These are phyloP conservation scores for Tragelaphus imberbis DNA, from an alignment of 2,113 vertebrate genomes.

Conservation along the genomic window DNA sequence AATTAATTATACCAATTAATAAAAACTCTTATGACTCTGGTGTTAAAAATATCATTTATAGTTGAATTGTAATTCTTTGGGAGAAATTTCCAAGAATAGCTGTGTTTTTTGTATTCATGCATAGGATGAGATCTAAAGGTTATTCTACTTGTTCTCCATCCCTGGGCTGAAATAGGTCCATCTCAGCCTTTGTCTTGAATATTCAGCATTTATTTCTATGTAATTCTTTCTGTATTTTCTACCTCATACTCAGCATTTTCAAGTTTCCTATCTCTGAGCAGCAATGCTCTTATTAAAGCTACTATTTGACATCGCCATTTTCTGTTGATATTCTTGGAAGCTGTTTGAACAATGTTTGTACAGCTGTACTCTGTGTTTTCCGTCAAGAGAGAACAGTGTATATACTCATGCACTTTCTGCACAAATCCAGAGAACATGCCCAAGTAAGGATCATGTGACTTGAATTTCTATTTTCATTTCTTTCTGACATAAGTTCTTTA, in stretches of 20 bases:
- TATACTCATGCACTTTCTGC: slow-evolving; percentile 19
- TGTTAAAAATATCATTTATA: neutral
- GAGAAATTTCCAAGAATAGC: neutral
- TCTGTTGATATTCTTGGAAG: slow-evolving; percentile 43
- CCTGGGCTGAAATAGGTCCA: neutral
- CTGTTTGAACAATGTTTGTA: slow-evolving; percentile 42
- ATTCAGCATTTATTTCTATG: neutral
- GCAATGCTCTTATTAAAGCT: slow-evolving; percentile 13
- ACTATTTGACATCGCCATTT: neutral
- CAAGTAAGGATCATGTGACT: neutral
- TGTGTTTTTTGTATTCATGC: neutral
- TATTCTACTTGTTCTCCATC: neutral
- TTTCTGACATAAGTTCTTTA: neutral
- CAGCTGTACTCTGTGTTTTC: neutral
- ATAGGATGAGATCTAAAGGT: neutral
- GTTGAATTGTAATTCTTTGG: neutral
- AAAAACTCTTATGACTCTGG: neutral
- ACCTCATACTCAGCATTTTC: neutral
- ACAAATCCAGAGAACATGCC: slow-evolving; percentile 2
- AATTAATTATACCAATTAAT: neutral
- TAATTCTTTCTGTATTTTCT: neutral
- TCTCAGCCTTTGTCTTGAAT: neutral
- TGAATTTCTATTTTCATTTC: slow-evolving; percentile 14
- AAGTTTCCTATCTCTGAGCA: slow-evolving; percentile 16
- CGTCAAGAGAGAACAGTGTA: slow-evolving; percentile 43